Evolutionary conservation across 2,888 invertebrate species (phyloP), one percentile per base, ranked within the genome.

Genomic region (Caenorhabditis becei): DNA sequence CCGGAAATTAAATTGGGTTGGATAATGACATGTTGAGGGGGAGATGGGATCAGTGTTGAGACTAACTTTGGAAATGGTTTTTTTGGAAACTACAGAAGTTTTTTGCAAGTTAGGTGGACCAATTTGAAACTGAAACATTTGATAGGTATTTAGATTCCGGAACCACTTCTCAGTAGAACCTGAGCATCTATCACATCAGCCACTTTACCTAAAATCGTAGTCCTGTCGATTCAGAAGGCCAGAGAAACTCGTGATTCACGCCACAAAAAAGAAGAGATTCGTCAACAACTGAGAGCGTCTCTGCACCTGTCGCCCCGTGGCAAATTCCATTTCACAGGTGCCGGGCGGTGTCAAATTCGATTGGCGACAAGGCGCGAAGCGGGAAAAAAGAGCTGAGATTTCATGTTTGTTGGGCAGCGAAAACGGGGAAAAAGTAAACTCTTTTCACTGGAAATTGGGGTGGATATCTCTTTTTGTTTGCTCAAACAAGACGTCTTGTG

Each of bases 381-480:
- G n/a, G n/a, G n/a, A 26, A 69, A 47, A 65, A 66, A 74, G 41
- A 41, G 65, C 70, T 71, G 70, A 58, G 59, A 59, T 59, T 59
- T 59, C 41, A n/a, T 74, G 65, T 51, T 65, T 74, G 74, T 65
- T 59, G 24, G 24, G 58, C 8, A 24, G 51, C 51, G 26, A 24
- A 24, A 28, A 61, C 26, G 37, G 16, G 26, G 51, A 69, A 53
- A 70, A 74, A 74, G 74, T 74, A 74, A 66, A 74, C 74, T 74
- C 18, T 65, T 65, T 65, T 47, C 28, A 28, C 11, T 32, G 37
- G 18, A 18, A 65, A 56, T 20, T 70, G 49, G 53, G 59, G 41
- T 61, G 70, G 58, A 58, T 74, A 58, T 65, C 58, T 72, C 56
- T 61, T 72, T 65, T 74, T 74, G 74, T 74, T 74, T 74, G 74